A percentile compares a stretch with the other conserved stretches of the same genome.
These are phyloP conservation scores for Margaritifera margaritifera DNA, from an alignment of 2,888 invertebrate genomes.

Conservation along the genomic window DNA sequence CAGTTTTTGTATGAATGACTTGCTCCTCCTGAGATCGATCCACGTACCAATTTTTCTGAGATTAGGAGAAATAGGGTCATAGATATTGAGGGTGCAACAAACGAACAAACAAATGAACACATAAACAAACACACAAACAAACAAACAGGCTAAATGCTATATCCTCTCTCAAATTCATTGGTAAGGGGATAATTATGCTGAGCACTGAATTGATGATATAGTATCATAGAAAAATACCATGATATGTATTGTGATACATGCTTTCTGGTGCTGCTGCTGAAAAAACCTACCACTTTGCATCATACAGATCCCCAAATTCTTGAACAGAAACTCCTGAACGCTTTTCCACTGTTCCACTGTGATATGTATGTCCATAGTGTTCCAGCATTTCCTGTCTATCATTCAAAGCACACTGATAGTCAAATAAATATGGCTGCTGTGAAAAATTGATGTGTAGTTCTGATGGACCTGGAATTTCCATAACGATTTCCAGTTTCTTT, in stretches of 20 bases:
- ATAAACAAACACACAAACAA: not conserved
- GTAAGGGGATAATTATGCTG: not conserved
- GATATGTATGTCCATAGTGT: slow-evolving; percentile 41
- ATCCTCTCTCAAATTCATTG: not conserved
- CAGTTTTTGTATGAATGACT: too few relatives aligned
- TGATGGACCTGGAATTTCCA: not conserved
- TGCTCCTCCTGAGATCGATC: too few relatives aligned
- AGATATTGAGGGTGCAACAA: too few relatives aligned
- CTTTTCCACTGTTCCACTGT: slow-evolving; percentile 53
- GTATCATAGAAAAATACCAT: not conserved
- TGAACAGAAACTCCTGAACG: slow-evolving; percentile 56
- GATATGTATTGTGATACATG: not conserved
- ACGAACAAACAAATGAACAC: not conserved
- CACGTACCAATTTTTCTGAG: too few relatives aligned
- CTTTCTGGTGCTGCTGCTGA: not conserved
- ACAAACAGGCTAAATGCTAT: not conserved
- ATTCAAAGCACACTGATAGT: slow-evolving; percentile 33
- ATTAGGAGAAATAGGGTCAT: too few relatives aligned
- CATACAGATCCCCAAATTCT: slow-evolving; percentile 70
- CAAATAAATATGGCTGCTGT: slow-evolving; percentile 34
- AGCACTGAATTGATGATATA: not conserved
- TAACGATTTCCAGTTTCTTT: slow-evolving; percentile 7
- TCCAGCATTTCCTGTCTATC: slow-evolving; percentile 50
- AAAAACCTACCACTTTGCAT: slow-evolving; percentile 68
- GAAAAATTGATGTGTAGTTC: slow-evolving; percentile 18